These are phyloP conservation scores for Scolopax rusticola DNA, from an alignment of 2,797 vertebrate species.

Conservation along the genomic window DNA sequence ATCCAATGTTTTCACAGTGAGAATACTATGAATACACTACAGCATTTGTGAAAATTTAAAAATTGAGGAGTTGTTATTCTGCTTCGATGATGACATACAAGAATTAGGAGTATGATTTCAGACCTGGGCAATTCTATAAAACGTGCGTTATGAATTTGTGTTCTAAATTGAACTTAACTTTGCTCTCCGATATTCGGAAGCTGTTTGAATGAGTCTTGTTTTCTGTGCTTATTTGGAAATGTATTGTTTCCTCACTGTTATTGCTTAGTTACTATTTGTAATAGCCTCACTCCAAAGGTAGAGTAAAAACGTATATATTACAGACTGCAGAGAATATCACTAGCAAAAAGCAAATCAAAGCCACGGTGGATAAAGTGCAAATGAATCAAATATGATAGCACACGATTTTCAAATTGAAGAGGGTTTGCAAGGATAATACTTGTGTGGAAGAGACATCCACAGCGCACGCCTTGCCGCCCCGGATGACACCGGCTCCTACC, in stretches of 20 bases:
- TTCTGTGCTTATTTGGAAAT: not conserved
- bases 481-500: accelerated
- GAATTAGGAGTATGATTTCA: not conserved
- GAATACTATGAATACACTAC: not conserved
- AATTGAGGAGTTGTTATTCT: not conserved
- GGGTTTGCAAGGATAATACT: accelerated
- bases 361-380: not conserved
- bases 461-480: not conserved
- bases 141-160: not conserved
- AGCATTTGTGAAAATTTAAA: not conserved
- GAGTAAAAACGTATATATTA: accelerated
- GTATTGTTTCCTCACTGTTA: not conserved
- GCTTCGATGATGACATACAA: not conserved
- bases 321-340: accelerated
- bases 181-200: not conserved
- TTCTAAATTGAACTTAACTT: not conserved
- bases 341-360: not conserved
- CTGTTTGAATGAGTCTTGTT: not conserved
- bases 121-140: not conserved
- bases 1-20: not conserved
- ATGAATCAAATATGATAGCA: not conserved
- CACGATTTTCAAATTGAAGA: accelerated
- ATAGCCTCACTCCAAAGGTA: not conserved
- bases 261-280: not conserved
- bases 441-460: accelerated